Evolutionary conservation across 2,888 invertebrate species (phyloP), one percentile per base, ranked within the genome.

Genomic region (Dioctria linearis): DNA sequence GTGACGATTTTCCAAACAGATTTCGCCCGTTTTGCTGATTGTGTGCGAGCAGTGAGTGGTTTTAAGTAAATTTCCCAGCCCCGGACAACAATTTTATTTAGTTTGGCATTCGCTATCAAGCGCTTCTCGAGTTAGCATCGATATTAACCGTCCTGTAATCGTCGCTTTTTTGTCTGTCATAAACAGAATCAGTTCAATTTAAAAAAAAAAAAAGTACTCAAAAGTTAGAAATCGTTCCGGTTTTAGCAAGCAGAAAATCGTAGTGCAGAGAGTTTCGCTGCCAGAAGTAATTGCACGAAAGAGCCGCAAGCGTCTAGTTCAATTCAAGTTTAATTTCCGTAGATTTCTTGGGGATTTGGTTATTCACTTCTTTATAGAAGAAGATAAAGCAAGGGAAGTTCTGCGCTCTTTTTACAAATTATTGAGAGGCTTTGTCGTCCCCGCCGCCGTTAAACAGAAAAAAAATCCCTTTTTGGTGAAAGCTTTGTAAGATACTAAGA

Each of bases 71-170:
- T 76, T 76, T 82, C 82, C 75, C 81, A 82, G 81, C 80, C 82
- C 82, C 81, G 82, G 82, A 80, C 80, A 81, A 81, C 76, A 82
- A 81, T 80, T 69, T 82, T 82, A 75, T 83, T 79, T 61, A 82
- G 82, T 83, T 83, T 83, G 81, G 83, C 84, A 85, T 86, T 85
- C 84, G 85, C 83, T 85, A 83, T 84, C 83, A 84, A 85, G 85
- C 85, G 84, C 85, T 85, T 85, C 84, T 85, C 85, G 85, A 86
- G 85, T 85, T 85, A 86, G 86, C 86, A 87, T 86, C 86, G 87
- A 87, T 87, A 86, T 82, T 84, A 81, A 84, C 84, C 85, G 85
- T 85, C 84, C 85, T 84, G 83, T 83, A 79, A 69, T 81, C 82
- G 82, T 82, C 83, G 83, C 82, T 83, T 84, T 71, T 76, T 71